A percentile compares a stretch with the other conserved stretches of the same genome.
Conservation (phyloP, 2,113 vertebrate genomes). For the Engraulis encrasicolus region DNA sequence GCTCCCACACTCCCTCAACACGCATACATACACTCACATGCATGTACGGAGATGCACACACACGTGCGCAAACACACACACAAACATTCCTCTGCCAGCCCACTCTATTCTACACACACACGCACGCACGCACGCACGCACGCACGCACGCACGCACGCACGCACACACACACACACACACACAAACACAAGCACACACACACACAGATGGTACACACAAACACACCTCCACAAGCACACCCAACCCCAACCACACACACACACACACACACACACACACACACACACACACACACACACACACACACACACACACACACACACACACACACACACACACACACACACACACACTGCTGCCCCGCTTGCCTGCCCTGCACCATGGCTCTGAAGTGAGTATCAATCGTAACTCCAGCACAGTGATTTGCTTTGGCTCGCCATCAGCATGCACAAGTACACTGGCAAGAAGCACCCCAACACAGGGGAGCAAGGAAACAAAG, state of each 20-base stretch:
- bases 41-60: too few species aligned
- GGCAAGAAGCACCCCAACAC: background rate
- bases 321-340: background rate
- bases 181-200: too few species aligned
- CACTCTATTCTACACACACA: too few species aligned
- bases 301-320: slow-evolving; percentile 4
- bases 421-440: slow-evolving; percentile 65
- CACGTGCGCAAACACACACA: background rate
- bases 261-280: background rate
- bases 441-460: slow-evolving; percentile 58
- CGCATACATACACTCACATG: too few species aligned
- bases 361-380: slow-evolving; percentile 60
- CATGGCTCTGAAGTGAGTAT: slow-evolving; percentile 77
- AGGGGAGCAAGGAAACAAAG: slow-evolving; percentile 67
- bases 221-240: too few species aligned
- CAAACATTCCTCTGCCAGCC: too few species aligned
- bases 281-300: background rate
- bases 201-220: too few species aligned
- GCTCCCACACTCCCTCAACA: background rate
- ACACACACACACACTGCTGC: background rate
- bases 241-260: background rate
- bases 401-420: slow-evolving; percentile 73
- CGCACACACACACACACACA: too few species aligned
- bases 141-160: slow-evolving; percentile 13
- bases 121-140: background rate